Evolutionary conservation across 2,888 invertebrate species (phyloP).

Genomic region (Lagria hirta): DNA sequence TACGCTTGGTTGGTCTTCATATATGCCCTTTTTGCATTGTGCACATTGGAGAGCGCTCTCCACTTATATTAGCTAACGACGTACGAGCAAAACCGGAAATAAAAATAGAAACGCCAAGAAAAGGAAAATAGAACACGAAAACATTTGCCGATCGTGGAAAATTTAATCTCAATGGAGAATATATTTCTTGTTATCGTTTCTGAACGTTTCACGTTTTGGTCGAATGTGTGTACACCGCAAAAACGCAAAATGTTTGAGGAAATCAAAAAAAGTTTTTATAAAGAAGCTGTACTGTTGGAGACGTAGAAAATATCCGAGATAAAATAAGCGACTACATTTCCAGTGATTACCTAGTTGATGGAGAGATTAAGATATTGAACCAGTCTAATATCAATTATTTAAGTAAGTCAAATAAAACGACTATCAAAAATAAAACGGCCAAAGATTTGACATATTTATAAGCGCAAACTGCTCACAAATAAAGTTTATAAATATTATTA

Average conservation of each 20-base stretch:
- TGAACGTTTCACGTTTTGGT: constrained; percentile 21
- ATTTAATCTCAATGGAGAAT: constrained; percentile 43
- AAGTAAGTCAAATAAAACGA: no score
- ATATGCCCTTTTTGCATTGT: constrained; percentile 43
- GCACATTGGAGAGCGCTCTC: constrained; percentile 38
- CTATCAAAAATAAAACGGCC: no score
- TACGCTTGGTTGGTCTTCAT: constrained; percentile 40
- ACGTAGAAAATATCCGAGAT: no score
- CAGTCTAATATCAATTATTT: no score
- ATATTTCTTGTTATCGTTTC: constrained; percentile 38
- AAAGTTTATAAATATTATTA: no score
- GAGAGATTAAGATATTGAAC: no score
- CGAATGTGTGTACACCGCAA: no score
- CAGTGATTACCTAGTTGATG: no score
- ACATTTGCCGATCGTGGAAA: constrained; percentile 43
- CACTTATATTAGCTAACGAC: constrained; percentile 47
- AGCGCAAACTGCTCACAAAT: no score
- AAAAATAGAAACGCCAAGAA: constrained; percentile 42
- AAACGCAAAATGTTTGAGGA: constrained; percentile 16
- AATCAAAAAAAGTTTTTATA: constrained; percentile 19
- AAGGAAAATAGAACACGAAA: constrained; percentile 41
- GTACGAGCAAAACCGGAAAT: constrained; percentile 43
- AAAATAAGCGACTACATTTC: no score
- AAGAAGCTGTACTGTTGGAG: no score
- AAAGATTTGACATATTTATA: no score